Evolutionary conservation across 2,888 invertebrate species (phyloP).

Genomic region (Phalera bucephala): DNA sequence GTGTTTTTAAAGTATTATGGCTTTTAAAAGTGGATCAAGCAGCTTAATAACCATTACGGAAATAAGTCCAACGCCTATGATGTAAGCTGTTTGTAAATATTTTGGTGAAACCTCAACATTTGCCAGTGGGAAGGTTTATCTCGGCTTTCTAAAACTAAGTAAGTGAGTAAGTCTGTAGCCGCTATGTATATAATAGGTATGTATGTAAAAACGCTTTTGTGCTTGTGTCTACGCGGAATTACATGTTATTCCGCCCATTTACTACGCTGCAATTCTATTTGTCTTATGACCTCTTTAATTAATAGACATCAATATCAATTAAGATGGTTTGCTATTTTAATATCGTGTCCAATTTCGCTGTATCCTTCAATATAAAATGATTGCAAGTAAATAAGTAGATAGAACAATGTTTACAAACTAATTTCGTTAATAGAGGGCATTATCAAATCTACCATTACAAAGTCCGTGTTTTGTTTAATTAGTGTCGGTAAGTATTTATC

Average conservation of each 20-base stretch:
- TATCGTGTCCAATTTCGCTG: slow-evolving; percentile 11
- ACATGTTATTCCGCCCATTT: slow-evolving; percentile 25
- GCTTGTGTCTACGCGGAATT: slow-evolving; percentile 1
- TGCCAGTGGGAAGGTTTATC: too few relatives aligned
- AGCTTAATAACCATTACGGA: too few relatives aligned
- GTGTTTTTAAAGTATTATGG: too few relatives aligned
- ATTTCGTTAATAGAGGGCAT: slow-evolving; percentile 40
- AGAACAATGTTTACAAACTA: slow-evolving; percentile 30
- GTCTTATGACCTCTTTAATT: slow-evolving; percentile 45
- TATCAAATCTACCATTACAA: slow-evolving; percentile 42
- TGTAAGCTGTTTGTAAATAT: too few relatives aligned
- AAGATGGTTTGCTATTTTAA: slow-evolving; percentile 21
- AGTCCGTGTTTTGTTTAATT: slow-evolving; percentile 47
- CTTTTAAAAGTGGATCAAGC: too few relatives aligned
- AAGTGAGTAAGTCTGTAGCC: too few relatives aligned
- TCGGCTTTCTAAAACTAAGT: too few relatives aligned
- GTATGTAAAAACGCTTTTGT: too few relatives aligned
- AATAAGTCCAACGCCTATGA: too few relatives aligned
- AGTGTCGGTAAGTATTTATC: slow-evolving; percentile 13
- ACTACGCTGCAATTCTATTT: slow-evolving; percentile 37
- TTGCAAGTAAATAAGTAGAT: slow-evolving; percentile 25
- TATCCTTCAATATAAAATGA: slow-evolving; percentile 18
- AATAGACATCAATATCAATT: slow-evolving; percentile 29
- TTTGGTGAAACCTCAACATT: too few relatives aligned
- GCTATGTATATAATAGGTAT: too few relatives aligned